Percentiles rank a stretch among this genome's conserved stretches.
phyloP scores from a whole-genome alignment of 2,113 vertebrate species.

The Heteronetta atricapilla region DNA sequence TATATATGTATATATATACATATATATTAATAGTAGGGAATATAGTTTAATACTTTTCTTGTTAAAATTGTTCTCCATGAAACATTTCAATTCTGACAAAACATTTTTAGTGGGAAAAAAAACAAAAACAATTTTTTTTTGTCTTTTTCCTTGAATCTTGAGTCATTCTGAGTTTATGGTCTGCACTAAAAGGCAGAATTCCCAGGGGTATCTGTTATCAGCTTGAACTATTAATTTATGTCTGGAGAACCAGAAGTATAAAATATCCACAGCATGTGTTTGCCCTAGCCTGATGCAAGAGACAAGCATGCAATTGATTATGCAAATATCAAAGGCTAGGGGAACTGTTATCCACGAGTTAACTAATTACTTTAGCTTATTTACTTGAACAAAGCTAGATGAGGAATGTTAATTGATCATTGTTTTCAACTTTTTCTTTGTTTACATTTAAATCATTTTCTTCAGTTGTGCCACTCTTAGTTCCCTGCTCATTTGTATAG shows the following conservation, averaged over 20 bases:
- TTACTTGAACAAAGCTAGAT: neutral
- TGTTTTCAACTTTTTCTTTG: neutral
- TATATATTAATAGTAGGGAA: neutral
- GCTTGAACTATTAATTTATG: neutral
- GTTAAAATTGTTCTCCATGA: neutral
- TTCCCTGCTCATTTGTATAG: neutral
- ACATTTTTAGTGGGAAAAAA: neutral
- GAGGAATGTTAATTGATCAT: neutral
- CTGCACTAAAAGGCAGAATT: neutral
- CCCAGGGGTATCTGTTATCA: neutral
- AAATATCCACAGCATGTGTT: neutral
- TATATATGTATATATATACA: neutral
- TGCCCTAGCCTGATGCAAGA: neutral
- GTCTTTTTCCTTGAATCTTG: neutral
- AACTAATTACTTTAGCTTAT: slow-evolving; percentile 21
- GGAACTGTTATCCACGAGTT: neutral
- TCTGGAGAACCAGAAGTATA: neutral
- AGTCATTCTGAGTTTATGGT: neutral
- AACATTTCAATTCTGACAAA: neutral
- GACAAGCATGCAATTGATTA: slow-evolving; percentile 5
- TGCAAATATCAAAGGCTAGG: slow-evolving; percentile 21
- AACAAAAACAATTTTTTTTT: neutral
- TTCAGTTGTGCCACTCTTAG: neutral
- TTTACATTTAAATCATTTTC: neutral
- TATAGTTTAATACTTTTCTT: neutral